A percentile compares a stretch with the other conserved stretches of the same genome.
These are phyloP conservation scores for Chauna torquata DNA, from an alignment of 2,113 vertebrate genomes.

Conservation along the genomic window DNA sequence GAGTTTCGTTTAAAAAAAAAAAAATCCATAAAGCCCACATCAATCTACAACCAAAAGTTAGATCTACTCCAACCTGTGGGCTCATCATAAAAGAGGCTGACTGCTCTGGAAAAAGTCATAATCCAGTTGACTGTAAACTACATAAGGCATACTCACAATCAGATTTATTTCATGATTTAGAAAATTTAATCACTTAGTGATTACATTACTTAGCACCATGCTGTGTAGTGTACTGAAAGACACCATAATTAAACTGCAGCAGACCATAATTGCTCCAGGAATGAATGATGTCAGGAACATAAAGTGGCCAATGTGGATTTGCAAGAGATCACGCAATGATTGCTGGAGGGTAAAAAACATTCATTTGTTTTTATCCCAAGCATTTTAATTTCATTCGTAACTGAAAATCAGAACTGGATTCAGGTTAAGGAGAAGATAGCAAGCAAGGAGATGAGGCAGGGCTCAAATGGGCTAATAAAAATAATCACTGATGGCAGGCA, in stretches of 20 bases:
- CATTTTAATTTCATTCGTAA: background rate
- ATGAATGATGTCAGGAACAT: background rate
- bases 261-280: background rate
- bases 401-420: background rate
- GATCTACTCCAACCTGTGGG: background rate
- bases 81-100: background rate
- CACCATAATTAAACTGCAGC: background rate
- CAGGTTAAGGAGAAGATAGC: background rate
- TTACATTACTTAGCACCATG: background rate
- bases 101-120: background rate
- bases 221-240: background rate
- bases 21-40: background rate
- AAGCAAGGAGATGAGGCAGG: background rate
- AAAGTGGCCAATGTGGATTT: background rate
- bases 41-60: background rate
- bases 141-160: background rate
- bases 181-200: background rate
- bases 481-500: background rate
- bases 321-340: background rate
- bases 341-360: background rate
- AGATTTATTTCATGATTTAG: conserved; percentile 20
- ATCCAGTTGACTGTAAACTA: background rate
- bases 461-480: background rate
- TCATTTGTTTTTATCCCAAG: background rate
- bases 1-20: background rate